Percentiles rank a stretch among this genome's conserved stretches.
Conservation (phyloP, 30 jellyfish, hydroid and myxozoan genomes). For the Haliclystus octoradiatus region DNA sequence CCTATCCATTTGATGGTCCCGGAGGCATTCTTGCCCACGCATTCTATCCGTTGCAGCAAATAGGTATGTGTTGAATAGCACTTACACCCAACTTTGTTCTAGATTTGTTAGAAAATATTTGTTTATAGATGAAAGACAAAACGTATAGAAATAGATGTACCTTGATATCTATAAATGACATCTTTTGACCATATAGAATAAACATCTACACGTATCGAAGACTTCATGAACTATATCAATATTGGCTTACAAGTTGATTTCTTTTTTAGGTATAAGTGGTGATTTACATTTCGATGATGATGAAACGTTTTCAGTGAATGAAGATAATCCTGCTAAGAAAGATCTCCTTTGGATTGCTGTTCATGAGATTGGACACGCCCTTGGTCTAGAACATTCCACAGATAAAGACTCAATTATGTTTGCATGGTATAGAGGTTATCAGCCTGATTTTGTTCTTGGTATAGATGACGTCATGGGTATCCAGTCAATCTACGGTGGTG, state of each 20-base stretch:
- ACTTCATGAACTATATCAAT: too few relatives aligned
- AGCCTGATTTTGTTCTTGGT: constrained; percentile 30
- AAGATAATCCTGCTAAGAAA: constrained; percentile 7
- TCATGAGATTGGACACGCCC: constrained; percentile 80
- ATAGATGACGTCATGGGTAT: constrained; percentile 47
- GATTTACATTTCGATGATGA: constrained; percentile 74
- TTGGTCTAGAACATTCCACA: constrained; percentile 67
- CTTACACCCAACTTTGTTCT: background rate
- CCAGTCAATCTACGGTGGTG: constrained; percentile 42
- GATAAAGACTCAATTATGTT: constrained; percentile 50
- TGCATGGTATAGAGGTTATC: constrained; percentile 73
- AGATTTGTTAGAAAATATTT: background rate
- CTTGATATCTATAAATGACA: too few relatives aligned
- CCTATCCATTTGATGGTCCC: constrained; percentile 47
- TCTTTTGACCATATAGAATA: too few relatives aligned
- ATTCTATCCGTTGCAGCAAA: constrained; percentile 50
- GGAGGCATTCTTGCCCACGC: constrained; percentile 87
- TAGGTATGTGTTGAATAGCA: constrained; percentile 8
- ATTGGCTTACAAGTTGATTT: too few relatives aligned
- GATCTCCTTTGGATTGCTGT: constrained; percentile 74
- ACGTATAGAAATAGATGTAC: background rate
- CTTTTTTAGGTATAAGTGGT: constrained; percentile 37
- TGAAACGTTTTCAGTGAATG: constrained; percentile 12
- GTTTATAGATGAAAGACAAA: background rate
- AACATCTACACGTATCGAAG: too few relatives aligned